Evolutionary conservation across 2,888 invertebrate genomes (phyloP), one percentile per base, ranked within the genome.

Genomic region (Ligdia adustata): DNA sequence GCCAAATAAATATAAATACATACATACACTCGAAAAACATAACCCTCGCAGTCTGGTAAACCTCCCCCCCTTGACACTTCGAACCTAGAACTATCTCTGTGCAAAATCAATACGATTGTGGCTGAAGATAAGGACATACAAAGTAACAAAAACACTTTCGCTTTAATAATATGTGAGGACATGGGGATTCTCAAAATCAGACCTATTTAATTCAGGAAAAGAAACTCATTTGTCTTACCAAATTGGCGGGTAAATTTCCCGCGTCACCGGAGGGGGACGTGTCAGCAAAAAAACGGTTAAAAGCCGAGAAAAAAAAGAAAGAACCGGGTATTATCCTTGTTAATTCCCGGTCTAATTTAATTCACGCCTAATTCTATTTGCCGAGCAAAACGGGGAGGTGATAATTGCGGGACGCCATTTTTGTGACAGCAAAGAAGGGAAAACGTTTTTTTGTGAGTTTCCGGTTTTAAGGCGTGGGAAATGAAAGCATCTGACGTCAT

Each of bases 291-390:
- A 79, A 80, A 62, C 63, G 67, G 65, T 65, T 62, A 75, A 79
- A 78, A 75, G 71, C 65, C 69, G 73, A 67, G 58, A 75, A 79
- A 84, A 84, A 73, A 80, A 75, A 70, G 60, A 73, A 72, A 75
- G 70, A 78, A 76, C 72, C 76, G 72, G 74, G 82, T 77, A 89
- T 90, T 89, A 90, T 89, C 88, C 89, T 80, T 87, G 89, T 86
- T 90, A 90, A 89, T 89, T 81, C 88, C 75, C 75, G 69, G 80
- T 81, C 77, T 88, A 89, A 90, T 90, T 87, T 85, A 88, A 89
- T 90, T 89, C 84, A 65, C 83, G 82, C 85, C 79, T 89, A 89
- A 90, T 89, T 89, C 89, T 89, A 90, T 89, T 90, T 88, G 82
- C 79, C 64, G 81, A 84, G 84, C 62, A 82, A 82, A 87, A 84